Evolutionary conservation across 2,113 vertebrate species (phyloP), one percentile per base, ranked within the genome.

Genomic region (Chloebia gouldiae): DNA sequence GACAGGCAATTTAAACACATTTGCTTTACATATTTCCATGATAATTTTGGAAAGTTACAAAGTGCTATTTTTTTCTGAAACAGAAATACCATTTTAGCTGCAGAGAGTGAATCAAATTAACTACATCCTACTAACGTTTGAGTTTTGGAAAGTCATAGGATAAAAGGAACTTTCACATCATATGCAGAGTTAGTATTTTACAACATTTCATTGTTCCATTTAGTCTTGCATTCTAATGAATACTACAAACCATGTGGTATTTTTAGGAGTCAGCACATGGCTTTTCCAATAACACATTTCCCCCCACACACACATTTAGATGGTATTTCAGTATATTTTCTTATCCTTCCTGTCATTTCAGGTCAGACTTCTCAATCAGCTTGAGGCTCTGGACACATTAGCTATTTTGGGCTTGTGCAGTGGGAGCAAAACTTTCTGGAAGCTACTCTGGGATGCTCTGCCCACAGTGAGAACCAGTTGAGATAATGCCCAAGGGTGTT

Each of bases 351-450:
- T 63, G 7, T 47, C 40, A 57, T 31, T 76, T 82, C 35, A 72
- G 47, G 63, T 78, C 37, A 71, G 17, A 56, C 12, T 23, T 20
- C 15, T 68, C 31, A 66, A 22, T 27, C 47, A 64, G 25, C 35
- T 25, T 83, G 76, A 85, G 8, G 8, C 59, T 82, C 60, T 73
- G 42, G 33, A 64, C 13, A 13, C 8, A 31, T 24, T 35, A 0
- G 0, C 33, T 0, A 0, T 20, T 93, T 1, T 37, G 7, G 45
- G 10, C 11, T 72, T 61, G 31, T 39, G 33, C 14, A 63, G 9
- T 10, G 11, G 39, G 20, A 84, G 28, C 24, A 18, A 73, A 50
- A 31, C 11, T 35, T 86, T 39, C 4, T 24, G 59, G 17, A 77
- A 71, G 28, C 8, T 81, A 3, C n/a, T 77, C 24, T 65, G 42